Evolutionary conservation across 2,888 invertebrate genomes (phyloP).

Genomic region (Bombylius discolor): DNA sequence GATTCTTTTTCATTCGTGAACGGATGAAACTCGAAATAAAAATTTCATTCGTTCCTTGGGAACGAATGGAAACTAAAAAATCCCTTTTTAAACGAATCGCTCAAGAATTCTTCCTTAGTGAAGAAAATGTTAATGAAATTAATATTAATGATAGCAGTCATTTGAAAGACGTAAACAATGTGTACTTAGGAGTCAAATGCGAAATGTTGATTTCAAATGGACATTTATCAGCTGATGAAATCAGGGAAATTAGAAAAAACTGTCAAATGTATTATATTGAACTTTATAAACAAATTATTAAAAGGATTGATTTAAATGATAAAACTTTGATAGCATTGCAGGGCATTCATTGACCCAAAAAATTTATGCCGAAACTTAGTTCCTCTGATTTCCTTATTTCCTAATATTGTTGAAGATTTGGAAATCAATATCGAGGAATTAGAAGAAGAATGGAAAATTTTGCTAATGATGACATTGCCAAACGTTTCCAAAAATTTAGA

Average conservation of each 20-base stretch:
- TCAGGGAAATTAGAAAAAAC: not conserved
- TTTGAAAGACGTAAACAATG: too few relatives aligned
- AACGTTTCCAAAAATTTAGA: not conserved
- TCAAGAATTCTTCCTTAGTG: too few relatives aligned
- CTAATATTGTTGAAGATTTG: conserved; percentile 3
- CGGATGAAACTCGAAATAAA: too few relatives aligned
- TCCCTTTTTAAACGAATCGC: too few relatives aligned
- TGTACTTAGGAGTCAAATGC: too few relatives aligned
- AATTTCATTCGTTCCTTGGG: too few relatives aligned
- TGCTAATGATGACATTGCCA: conserved; percentile 4
- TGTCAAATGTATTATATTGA: conserved; percentile 7
- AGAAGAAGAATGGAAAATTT: conserved; percentile 8
- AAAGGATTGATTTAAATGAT: conserved; percentile 5
- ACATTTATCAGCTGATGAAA: too few relatives aligned
- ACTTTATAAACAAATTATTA: conserved; percentile 4
- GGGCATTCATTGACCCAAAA: conserved; percentile 3
- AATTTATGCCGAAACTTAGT: not conserved
- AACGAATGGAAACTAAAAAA: too few relatives aligned
- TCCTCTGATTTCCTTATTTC: conserved; percentile 1
- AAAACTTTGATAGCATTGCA: conserved; percentile 2
- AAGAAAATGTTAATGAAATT: too few relatives aligned
- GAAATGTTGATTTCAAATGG: too few relatives aligned
- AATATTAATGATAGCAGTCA: too few relatives aligned
- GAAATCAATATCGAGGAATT: conserved; percentile 3
- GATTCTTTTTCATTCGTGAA: too few relatives aligned